Evolutionary conservation across 2,113 vertebrate species (phyloP), one percentile per base, ranked within the genome.

Genomic region (Sturnus vulgaris): DNA sequence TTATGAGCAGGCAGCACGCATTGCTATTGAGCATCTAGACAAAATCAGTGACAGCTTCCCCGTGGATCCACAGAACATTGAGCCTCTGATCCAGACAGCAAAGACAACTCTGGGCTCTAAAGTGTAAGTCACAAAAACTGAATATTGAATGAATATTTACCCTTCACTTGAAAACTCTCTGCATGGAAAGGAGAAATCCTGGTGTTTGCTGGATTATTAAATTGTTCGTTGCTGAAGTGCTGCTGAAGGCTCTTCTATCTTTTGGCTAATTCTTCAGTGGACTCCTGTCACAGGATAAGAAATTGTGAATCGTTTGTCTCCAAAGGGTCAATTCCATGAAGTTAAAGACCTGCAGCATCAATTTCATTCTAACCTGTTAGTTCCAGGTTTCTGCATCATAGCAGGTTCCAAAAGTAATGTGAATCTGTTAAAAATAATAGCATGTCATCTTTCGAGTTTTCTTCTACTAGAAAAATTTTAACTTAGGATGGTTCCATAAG

Each of bases 51-150:
- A 99, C 89, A 99, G 98, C 68, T 98, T 99, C 84, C 98, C 98
- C 3, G 99, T 98, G 15, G 98, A 99, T 97, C 97, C 97, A 17
- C 97, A 97, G 56, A 98, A 99, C 95, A 98, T 64, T 10, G 99
- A 99, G 57, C 98, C 99, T 12, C 98, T 99, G 71, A 97, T 99
- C 96, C 99, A 99, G 97, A 99, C 99, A 1, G 99, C 99, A 56
- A 99, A 99, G 98, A 99, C 99, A 63, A 99, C 99, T 0, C 97
- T 99, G 28, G 99, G 99, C 70, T 99, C 99, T 85, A 99, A 99
- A 99, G 98, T 99, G 99, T 99, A 96, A 97, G 99, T 98, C 20
- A 5, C 19, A 73, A 61, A 78, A 73, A 8, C 5, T 40, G 5
- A 49, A 10, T 40, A 4, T 46, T 53, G 63, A 24, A 2, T 44